A percentile compares a stretch with the other conserved stretches of the same genome.
Evolutionary conservation across 2,797 vertebrate species (phyloP).

Genomic region (Sebastes steindachneri): DNA sequence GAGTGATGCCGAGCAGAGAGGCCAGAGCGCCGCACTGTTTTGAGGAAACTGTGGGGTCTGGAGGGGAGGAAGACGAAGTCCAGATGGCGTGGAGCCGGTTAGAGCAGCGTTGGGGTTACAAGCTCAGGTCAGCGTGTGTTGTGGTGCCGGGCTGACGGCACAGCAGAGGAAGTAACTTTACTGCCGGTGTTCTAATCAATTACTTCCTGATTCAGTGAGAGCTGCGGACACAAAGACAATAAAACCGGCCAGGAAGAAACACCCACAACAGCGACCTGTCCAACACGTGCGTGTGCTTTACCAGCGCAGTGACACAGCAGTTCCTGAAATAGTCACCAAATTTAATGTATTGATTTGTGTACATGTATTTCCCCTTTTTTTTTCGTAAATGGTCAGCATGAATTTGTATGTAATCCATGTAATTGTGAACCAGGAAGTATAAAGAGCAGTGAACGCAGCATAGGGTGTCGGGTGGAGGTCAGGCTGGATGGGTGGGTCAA

Average conservation of each 20-base stretch:
- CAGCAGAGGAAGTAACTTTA: conserved; percentile 55
- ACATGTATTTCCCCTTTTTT: too few species aligned
- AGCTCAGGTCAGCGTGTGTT: conserved; percentile 33
- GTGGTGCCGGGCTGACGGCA: neutral
- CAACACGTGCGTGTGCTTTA: neutral
- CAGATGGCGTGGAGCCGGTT: conserved; percentile 49
- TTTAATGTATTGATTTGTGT: accelerated
- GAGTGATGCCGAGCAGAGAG: conserved; percentile 50
- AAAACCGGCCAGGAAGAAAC: conserved; percentile 16
- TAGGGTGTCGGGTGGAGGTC: too few species aligned
- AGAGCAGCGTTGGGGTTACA: conserved; percentile 45
- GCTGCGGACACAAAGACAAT: conserved; percentile 17
- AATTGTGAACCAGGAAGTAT: too few species aligned
- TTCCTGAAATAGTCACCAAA: too few species aligned
- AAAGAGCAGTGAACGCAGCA: too few species aligned
- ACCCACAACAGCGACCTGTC: neutral
- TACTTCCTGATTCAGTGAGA: conserved; percentile 56
- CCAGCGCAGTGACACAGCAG: too few species aligned
- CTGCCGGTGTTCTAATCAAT: conserved; percentile 52
- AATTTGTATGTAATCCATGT: too few species aligned
- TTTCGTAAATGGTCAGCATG: too few species aligned
- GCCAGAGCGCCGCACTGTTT: conserved; percentile 11
- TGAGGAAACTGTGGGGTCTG: conserved; percentile 22
- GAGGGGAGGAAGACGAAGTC: conserved; percentile 59
- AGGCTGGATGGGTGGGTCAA: too few species aligned